A percentile compares a stretch with the other conserved stretches of the same genome.
Conservation (phyloP, 2,797 vertebrate genomes). For the Xiphophorus birchmanni region DNA sequence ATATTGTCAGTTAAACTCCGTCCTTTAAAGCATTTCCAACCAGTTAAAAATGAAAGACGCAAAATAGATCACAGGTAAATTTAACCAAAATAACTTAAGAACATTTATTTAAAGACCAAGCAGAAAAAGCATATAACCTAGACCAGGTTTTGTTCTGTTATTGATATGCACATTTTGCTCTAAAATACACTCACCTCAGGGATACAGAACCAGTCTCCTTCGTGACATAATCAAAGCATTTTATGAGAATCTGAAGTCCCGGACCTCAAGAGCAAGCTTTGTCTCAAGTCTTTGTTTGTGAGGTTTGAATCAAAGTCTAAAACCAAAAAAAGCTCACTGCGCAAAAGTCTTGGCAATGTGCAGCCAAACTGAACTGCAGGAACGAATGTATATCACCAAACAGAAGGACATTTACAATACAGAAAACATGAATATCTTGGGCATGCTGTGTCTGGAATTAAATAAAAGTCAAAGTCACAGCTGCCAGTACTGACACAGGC, state of each 20-base stretch:
- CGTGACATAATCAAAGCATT: background rate
- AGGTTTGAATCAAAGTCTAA: background rate
- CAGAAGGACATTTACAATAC: background rate
- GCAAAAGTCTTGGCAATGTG: background rate
- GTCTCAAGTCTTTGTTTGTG: background rate
- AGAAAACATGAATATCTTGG: background rate
- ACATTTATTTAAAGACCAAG: background rate
- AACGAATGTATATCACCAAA: background rate
- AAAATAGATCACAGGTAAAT: background rate
- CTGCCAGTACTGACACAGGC: slow-evolving; percentile 8
- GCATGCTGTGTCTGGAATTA: background rate
- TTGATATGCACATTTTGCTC: background rate
- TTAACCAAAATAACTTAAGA: background rate
- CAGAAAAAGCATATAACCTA: background rate
- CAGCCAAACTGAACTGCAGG: background rate
- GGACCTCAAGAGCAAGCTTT: background rate
- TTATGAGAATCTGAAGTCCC: background rate
- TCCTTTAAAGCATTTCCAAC: background rate
- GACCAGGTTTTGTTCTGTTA: background rate
- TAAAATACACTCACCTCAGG: background rate
- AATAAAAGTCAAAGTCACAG: background rate
- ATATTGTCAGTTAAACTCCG: background rate
- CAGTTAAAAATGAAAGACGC: background rate
- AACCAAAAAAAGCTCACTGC: background rate
- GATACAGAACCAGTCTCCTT: background rate